Percentiles rank a stretch among this genome's conserved stretches.
These are phyloP conservation scores for Microctenopoma lineatum DNA, from an alignment of 2,797 vertebrate species.

Conservation along the genomic window DNA sequence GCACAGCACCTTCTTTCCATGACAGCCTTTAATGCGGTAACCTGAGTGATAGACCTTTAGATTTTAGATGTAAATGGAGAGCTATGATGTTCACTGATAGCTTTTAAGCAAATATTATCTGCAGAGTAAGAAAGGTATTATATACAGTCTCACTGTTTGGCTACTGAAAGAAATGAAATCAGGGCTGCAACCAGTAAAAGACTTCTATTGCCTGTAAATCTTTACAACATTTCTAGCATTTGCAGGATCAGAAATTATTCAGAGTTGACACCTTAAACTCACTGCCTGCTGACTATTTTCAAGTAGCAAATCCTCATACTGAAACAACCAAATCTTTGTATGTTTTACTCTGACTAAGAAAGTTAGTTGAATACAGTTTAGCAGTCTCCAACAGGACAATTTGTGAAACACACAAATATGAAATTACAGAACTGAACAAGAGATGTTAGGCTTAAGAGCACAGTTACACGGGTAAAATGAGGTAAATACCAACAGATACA, in stretches of 20 bases:
- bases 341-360: no score
- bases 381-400: not conserved
- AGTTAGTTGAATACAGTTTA: no score
- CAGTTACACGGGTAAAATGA: not conserved
- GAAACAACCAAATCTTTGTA: no score
- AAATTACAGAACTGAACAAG: not conserved
- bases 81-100: slow-evolving; percentile 45
- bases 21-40: slow-evolving; percentile 43
- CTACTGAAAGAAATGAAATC: not conserved
- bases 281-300: no score
- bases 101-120: slow-evolving; percentile 54
- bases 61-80: slow-evolving; percentile 47
- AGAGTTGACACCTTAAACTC: not conserved
- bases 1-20: slow-evolving; percentile 27
- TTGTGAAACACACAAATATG: not conserved
- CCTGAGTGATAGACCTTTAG: slow-evolving; percentile 23
- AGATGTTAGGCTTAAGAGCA: not conserved
- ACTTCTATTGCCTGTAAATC: not conserved
- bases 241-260: not conserved
- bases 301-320: no score
- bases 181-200: not conserved
- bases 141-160: slow-evolving; percentile 2
- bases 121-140: slow-evolving; percentile 8
- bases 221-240: not conserved
- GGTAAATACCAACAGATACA: not conserved